These are phyloP conservation scores for Poeciliopsis occidentalis DNA, from an alignment of 2,113 vertebrate species.

Conservation along the genomic window DNA sequence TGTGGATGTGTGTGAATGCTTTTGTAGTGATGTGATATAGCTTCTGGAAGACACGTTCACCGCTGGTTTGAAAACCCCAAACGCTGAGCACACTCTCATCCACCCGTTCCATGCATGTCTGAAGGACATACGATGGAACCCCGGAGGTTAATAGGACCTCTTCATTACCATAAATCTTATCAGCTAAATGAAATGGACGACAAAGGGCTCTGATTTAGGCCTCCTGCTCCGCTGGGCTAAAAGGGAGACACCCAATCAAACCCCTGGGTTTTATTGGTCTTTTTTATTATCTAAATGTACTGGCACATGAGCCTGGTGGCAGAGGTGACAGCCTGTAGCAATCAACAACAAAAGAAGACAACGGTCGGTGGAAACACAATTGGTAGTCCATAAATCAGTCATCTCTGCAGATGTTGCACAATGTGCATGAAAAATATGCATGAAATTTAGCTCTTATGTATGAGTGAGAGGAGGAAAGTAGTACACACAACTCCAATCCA, in stretches of 20 bases:
- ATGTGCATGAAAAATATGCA: constrained; percentile 18
- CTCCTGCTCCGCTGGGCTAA: constrained; percentile 59
- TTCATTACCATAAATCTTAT: constrained; percentile 83
- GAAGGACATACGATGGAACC: constrained; percentile 74
- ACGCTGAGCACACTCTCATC: constrained; percentile 57
- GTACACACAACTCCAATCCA: no score
- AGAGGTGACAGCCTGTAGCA: constrained; percentile 69
- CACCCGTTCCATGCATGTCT: constrained; percentile 24
- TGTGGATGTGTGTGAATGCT: constrained; percentile 20
- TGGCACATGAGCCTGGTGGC: constrained; percentile 65
- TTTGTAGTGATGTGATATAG: constrained; percentile 53
- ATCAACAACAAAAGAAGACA: constrained; percentile 71
- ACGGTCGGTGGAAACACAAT: constrained; percentile 31
- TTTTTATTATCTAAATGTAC: constrained; percentile 83
- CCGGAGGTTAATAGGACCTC: constrained; percentile 77
- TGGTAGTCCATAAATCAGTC: constrained; percentile 57
- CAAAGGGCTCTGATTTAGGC: constrained; percentile 74
- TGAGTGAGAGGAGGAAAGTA: no score
- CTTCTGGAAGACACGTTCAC: constrained; percentile 42
- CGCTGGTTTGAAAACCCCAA: constrained; percentile 26
- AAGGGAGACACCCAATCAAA: constrained; percentile 78
- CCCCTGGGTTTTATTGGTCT: constrained; percentile 77
- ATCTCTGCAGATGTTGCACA: constrained; percentile 24
- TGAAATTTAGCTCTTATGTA: not conserved
- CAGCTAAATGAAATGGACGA: constrained; percentile 81